Percentiles rank a stretch among this genome's conserved stretches.
Conservation (phyloP, 1,140 invertebrate species). For the Cephus cinctus region DNA sequence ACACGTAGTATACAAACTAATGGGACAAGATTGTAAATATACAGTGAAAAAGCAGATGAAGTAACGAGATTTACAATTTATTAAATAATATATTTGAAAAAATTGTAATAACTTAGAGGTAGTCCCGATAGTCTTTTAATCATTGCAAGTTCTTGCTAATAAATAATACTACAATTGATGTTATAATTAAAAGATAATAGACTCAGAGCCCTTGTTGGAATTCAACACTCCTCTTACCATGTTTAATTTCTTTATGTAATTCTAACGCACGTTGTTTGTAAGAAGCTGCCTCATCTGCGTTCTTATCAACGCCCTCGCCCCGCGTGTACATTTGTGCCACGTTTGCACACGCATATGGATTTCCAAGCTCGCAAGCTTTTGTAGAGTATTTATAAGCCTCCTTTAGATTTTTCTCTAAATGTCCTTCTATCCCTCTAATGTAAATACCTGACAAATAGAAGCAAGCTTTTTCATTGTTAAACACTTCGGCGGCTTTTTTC, state of each 20-base stretch:
- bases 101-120: no score
- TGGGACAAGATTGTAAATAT: no score
- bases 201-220: slow-evolving; percentile 66
- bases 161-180: no score
- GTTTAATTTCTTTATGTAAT: slow-evolving; percentile 66
- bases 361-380: slow-evolving; percentile 76
- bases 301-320: slow-evolving; percentile 73
- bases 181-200: no score
- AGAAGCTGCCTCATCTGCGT: slow-evolving; percentile 67
- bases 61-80: no score
- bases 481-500: slow-evolving; percentile 68
- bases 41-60: no score
- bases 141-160: no score
- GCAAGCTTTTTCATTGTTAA: slow-evolving; percentile 72
- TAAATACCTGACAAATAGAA: slow-evolving; percentile 78
- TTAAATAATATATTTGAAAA: no score
- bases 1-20: no score
- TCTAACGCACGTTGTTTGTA: slow-evolving; percentile 71
- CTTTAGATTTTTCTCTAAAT: slow-evolving; percentile 68
- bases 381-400: slow-evolving; percentile 75
- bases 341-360: slow-evolving; percentile 85
- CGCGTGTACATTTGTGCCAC: slow-evolving; percentile 78
- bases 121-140: no score
- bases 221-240: slow-evolving; percentile 58
- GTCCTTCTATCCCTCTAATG: slow-evolving; percentile 66